phyloP scores from a whole-genome alignment of 2,888 invertebrate species.

The Automeris io region DNA sequence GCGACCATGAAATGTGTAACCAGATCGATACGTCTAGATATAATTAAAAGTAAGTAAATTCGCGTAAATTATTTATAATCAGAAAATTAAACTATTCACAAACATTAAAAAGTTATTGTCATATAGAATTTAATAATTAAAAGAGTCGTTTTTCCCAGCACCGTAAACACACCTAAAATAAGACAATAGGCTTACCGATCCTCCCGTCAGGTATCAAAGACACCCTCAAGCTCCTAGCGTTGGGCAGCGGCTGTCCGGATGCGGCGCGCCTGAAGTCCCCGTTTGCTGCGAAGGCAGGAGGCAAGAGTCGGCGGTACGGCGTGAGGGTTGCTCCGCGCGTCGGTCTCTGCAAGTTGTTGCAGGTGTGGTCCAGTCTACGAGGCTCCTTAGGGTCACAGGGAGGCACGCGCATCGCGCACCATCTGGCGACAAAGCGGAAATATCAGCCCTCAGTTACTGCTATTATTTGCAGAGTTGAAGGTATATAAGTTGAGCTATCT shows the following conservation, averaged over 20 bases:
- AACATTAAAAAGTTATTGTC: not conserved
- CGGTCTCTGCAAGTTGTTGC: constrained; percentile 23
- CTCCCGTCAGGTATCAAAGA: constrained; percentile 21
- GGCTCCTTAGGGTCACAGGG: constrained; percentile 17
- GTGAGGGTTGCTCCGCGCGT: constrained; percentile 19
- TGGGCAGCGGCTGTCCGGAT: constrained; percentile 20
- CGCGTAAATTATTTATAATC: too few relatives aligned
- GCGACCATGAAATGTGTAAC: not conserved
- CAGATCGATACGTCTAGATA: not conserved
- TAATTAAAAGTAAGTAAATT: too few relatives aligned
- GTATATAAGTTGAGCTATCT: too few relatives aligned
- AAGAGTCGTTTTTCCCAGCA: not conserved
- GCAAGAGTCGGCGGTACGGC: constrained; percentile 22
- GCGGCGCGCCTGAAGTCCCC: constrained; percentile 13
- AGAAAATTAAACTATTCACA: not conserved
- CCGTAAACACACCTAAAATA: not conserved
- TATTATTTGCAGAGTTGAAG: too few relatives aligned
- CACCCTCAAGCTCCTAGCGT: constrained; percentile 18
- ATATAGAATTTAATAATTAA: not conserved
- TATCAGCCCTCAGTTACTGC: not conserved
- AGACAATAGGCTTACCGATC: constrained; percentile 6
- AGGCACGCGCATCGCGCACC: constrained; percentile 21
- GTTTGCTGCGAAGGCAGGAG: constrained; percentile 14
- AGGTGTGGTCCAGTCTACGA: constrained; percentile 19
- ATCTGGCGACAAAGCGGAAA: constrained; percentile 12